Conservation (phyloP, 2,888 invertebrate genomes). For the Morpho deidamia region DNA sequence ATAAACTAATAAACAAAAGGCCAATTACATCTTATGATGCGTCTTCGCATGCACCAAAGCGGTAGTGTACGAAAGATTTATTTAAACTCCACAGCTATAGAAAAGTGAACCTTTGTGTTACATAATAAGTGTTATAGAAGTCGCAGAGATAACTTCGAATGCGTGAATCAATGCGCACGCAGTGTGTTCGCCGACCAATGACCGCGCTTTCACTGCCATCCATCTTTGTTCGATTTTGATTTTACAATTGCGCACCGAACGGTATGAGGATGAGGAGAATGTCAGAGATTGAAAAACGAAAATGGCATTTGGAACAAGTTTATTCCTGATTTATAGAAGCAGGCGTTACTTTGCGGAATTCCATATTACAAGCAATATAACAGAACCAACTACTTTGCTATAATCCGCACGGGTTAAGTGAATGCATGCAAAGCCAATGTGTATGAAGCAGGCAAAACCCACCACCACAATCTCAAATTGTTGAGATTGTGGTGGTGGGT, state of each 20-base stretch:
- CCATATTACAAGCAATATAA: too few relatives aligned
- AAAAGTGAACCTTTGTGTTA: conserved; percentile 25
- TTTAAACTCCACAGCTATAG: not conserved
- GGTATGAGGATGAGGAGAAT: conserved; percentile 32
- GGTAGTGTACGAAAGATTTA: conserved; percentile 57
- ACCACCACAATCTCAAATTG: too few relatives aligned
- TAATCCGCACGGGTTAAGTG: too few relatives aligned
- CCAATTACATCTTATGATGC: conserved; percentile 65
- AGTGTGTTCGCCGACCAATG: conserved; percentile 66
- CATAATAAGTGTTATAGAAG: conserved; percentile 1
- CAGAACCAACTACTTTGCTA: too few relatives aligned
- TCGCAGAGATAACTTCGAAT: conserved; percentile 34
- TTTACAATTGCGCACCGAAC: conserved; percentile 58
- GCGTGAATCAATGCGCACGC: conserved; percentile 62
- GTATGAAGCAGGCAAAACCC: too few relatives aligned
- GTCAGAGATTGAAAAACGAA: conserved; percentile 26
- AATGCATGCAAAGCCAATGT: too few relatives aligned
- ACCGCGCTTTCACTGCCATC: conserved; percentile 74
- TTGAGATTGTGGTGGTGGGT: too few relatives aligned
- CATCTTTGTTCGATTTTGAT: conserved; percentile 59
- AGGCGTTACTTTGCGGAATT: too few relatives aligned
- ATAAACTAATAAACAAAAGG: conserved; percentile 64
- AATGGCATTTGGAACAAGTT: conserved; percentile 22
- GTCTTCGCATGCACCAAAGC: conserved; percentile 51
- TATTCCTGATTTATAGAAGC: conserved; percentile 22